Evolutionary conservation across 1,140 invertebrate genomes (phyloP), one percentile per base, ranked within the genome.

Genomic region (Micrasema longulum): DNA sequence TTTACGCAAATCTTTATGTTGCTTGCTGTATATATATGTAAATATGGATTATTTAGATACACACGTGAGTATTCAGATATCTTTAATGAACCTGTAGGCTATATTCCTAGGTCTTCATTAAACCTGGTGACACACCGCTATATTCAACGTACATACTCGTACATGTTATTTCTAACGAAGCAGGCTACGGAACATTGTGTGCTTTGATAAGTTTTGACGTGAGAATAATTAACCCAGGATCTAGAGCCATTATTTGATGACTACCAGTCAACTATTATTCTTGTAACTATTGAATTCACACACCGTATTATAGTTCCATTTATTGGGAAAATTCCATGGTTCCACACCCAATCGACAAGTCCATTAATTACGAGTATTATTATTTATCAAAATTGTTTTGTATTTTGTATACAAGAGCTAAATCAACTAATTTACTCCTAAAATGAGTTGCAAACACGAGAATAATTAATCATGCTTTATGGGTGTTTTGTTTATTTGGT

Each of bases 201-300:
- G 22, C 18, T 23, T 53, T 53, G 50, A 53, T 53, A 53, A 23
- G 22, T 23, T 23, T n/a, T 31, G 50, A 53, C 50, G 22, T 22
- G 50, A 1, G 50, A 53, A 31, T 53, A 53, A 31, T 53, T 53
- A 53, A 53, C 26, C 50, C 12, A 0, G 22, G 12, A 53, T 31
- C 18, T 23, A 12, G 18, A 53, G n/a, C n/a, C 18, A n/a, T 23
- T 22, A 53, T 22, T 53, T 18, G 18, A 18, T 53, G 22, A 53
- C 22, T 18, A 53, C 22, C n/a, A 45, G 43, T n/a, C 43, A 16
- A 22, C 12, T 53, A 22, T 31, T 53, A 31, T 53, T 53, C 18
- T 53, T 53, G 50, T 31, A n/a, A 5, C 50, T 53, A 53, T 23
- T 11, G 18, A n/a, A 53, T 53, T 53, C 50, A 53, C 20, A 52